Evolutionary conservation across 2,888 invertebrate species (phyloP), one percentile per base, ranked within the genome.

Genomic region (Drosophila diplacantha): DNA sequence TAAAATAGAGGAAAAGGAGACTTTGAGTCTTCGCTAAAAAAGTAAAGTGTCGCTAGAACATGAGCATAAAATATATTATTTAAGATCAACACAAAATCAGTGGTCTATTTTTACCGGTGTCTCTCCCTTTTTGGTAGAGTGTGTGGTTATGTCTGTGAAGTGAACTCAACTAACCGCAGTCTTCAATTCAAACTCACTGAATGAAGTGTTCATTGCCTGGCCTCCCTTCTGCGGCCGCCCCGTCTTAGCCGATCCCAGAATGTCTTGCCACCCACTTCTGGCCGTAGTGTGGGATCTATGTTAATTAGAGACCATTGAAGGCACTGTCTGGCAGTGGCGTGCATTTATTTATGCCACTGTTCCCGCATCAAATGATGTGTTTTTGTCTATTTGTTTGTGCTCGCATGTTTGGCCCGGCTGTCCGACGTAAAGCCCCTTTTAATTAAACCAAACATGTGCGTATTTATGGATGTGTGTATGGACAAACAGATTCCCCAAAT

Each of bases 371-470:
- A 59, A 61, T 32, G 18, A 44, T 44, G 18, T 32, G 43, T 60
- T 37, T 59, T 59, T 59, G 24, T 34, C 29, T 37, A 38, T 37
- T 31, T 49, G 46, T 38, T 34, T 32, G 31, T 12, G 49, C 9
- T 39, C 16, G 47, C 16, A 46, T 29, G 78, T 46, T 43, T 31
- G 22, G 35, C 8, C 41, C 35, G 34, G 68, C 52, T 64, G 58
- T 66, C 60, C 70, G 66, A 65, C 59, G 69, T 80, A 83, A 80
- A 84, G 81, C 65, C 77, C 83, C 75, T 83, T 80, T 80, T 80
- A 80, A 80, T 80, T 80, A 80, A 80, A 80, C 83, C 72, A 75
- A 80, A 84, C 85, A 80, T 78, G 51, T 50, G 50, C n/a, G 20
- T 49, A 49, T 38, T 26, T 34, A 60, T 41, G 24, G 39, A 31